These are phyloP conservation scores for Sarcophaga bullata DNA, from an alignment of 1,140 invertebrate genomes.

Conservation along the genomic window DNA sequence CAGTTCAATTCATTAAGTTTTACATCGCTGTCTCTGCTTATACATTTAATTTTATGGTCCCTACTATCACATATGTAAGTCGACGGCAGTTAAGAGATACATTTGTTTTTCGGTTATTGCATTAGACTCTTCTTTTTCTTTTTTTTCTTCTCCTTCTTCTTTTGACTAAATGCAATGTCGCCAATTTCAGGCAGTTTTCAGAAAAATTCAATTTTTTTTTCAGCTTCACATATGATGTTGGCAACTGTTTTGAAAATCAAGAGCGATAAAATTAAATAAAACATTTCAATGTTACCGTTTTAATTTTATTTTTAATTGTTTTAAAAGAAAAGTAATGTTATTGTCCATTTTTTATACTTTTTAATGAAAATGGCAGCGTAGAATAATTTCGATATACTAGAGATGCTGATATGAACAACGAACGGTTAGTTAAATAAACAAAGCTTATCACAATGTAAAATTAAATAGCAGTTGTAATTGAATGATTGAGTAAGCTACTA, in stretches of 20 bases:
- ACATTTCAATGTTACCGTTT: background rate
- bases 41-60: background rate
- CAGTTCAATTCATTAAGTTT: conserved; percentile 19
- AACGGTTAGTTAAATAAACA: too few relatives aligned
- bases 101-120: background rate
- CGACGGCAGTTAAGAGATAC: background rate
- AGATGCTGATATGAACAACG: too few relatives aligned
- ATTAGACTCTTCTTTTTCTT: background rate
- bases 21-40: background rate
- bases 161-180: background rate
- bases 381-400: too few relatives aligned
- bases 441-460: too few relatives aligned
- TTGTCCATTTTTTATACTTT: too few relatives aligned
- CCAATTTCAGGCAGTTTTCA: background rate
- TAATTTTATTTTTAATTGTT: too few relatives aligned
- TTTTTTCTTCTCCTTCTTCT: background rate
- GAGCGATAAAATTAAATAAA: background rate
- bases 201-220: background rate
- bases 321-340: too few relatives aligned
- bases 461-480: too few relatives aligned
- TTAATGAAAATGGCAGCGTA: too few relatives aligned
- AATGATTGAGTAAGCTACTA: too few relatives aligned
- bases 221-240: background rate
- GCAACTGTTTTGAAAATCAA: background rate
- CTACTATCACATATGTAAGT: background rate